Base-by-base conservation (phyloP, 2,797 vertebrate species). In the Odontamblyopus rebecca region DNA sequence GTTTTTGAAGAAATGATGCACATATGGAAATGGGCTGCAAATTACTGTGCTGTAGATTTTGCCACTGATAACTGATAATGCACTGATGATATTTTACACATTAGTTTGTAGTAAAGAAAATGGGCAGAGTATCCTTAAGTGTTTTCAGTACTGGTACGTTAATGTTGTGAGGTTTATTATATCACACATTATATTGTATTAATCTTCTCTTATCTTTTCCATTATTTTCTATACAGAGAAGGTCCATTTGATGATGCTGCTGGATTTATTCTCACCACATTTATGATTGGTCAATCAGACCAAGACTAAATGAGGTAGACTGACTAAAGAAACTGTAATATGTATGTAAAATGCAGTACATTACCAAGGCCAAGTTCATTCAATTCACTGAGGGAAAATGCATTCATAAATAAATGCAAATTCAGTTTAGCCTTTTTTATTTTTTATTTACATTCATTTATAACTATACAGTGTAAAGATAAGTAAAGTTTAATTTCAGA, bases 401-500 rank as follows among this genome's bases (percentile, higher is more conserved):
- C 27, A 54, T 74, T 66, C 53, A 27, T 69, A 29, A 71, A 3
- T 54, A 50, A 72, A 79, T 69, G 66, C 61, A 83, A 71, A 80
- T 23, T 72, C 53, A 70, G 61, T 48, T 75, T 9, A 53, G 15
- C 51, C 69, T 72, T 41, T 69, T 75, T 75, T 48, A 71, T 41
- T 69, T 75, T 75, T 48, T 71, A 56, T 73, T 66, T 72, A 71
- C 70, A 78, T 85, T 66, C 71, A 35, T 27, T 61, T 23, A 69
- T 72, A 19, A 16, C 26, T 73, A 19, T 84, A 73, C 60, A 69
- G 29, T 57, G 69, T 77, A 81, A 74, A 86, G 73, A 85, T 81
- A 73, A 82, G 41, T 62, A 65, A 84, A 88, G 59, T 72, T 59
- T 72, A 84, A 87, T 77, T 84, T 69, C 38, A 79, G 77, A 79